Base-by-base conservation (phyloP, 2,888 invertebrate species). In the Cactoblastis cactorum region DNA sequence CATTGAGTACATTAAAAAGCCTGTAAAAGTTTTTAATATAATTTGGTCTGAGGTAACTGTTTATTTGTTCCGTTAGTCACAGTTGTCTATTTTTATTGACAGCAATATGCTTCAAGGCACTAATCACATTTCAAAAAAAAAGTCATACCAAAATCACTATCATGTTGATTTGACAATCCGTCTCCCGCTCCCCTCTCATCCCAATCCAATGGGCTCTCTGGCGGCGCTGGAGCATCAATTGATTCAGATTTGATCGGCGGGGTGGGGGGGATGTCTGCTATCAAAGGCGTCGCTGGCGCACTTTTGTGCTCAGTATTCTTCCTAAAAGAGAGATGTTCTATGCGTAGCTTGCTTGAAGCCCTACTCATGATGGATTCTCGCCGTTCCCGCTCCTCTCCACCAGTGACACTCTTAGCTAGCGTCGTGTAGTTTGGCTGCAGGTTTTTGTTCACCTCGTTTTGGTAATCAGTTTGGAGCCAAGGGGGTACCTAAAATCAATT, bases 111-210 rank as follows among this genome's bases (percentile, higher is more conserved):
- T n/a, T n/a, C n/a, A n/a, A n/a, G n/a, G n/a, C n/a, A n/a, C n/a
- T n/a, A n/a, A n/a, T n/a, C n/a, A n/a, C n/a, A n/a, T n/a, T n/a
- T n/a, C n/a, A n/a, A 28, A 6, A 1, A 9, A 4, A 9, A 28
- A 28, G 35, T 18, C 71, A 85, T 83, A 92, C 94, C 94, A 74
- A 95, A 95, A 77, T 96, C 96, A 53, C 95, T 95, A 77, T 96
- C 96, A 28, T 95, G 96, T 72, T 95, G 96, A 77, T 94, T 95
- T 12, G 96, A 96, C 57, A 95, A 94, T 0, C 96, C 97, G 74
- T 97, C 97, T 0, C 93, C 95, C 3, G 94, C 93, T 2, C 95
- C 95, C 17, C 95, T 87, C 68, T 95, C 94, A 46, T 91, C 91
- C 94, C 95, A 95, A 59, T 94, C 93, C 19, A 93, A 83, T 0